Base-by-base conservation (phyloP, 2,113 vertebrate species). In the Addax nasomaculatus region DNA sequence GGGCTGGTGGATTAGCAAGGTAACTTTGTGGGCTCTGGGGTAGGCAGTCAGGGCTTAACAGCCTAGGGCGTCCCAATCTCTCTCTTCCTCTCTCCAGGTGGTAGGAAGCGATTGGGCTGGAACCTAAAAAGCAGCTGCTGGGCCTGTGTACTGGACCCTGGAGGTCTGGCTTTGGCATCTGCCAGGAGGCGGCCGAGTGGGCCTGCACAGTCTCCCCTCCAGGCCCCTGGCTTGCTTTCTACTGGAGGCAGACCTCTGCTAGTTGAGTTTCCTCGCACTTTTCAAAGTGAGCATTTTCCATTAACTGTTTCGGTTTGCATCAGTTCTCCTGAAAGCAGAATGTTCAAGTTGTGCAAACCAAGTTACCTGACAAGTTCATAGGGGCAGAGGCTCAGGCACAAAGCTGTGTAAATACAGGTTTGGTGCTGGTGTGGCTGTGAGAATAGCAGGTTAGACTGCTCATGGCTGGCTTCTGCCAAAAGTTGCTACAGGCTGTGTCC, bases 391-490 rank as follows among this genome's bases (percentile, higher is more conserved):
- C 10, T 45, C 27, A 33, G 49, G 43, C 53, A 19, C 33, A 79
- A 29, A 57, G 39, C 78, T 2, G 7, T 9, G 6, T 0, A 4
- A 30, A 6, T 16, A 36, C 53, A 43, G 21, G 58, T 11, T 29
- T 11, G 53, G 39, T 17, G 7, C 67, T 43, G 7, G 33, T 1
- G 3, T 2, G 21, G 39, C 16, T 23, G 4, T 1, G 7, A 1
- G 33, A 47, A 12, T 4, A 1, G 7, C 11, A 29, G 13, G 55
- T 4, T 2, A 2, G 21, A 8, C 7, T 27, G 60, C 39, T 49
- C 4, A 49, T 0, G 0, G 36, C 25, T 4, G 1, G n/a, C 57
- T 79, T 36, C 67, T 19, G 36, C 43, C 2, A 0, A 51, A 10
- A 4, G 47, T 5, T 30, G n/a, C 23, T 29, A 29, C 29, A 53